These are phyloP conservation scores for Ephydatia muelleri DNA, from an alignment of 37 sponge, comb jelly and placozoan species.

Conservation along the genomic window DNA sequence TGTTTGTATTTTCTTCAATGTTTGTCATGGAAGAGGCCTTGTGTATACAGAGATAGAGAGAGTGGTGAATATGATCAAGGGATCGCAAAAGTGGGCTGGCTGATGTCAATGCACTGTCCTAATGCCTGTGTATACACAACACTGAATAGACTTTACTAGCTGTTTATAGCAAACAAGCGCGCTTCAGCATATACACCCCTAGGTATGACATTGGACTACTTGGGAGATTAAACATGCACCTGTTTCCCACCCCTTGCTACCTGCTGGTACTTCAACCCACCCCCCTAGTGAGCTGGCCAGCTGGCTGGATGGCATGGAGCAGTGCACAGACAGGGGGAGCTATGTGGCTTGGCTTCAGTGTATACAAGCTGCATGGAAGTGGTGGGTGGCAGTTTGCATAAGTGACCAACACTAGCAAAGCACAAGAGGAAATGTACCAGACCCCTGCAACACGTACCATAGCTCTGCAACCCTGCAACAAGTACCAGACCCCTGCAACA, in stretches of 20 bases:
- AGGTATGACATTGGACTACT: background rate
- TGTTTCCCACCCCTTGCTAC: background rate
- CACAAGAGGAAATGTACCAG: background rate
- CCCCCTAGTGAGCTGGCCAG: background rate
- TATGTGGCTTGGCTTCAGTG: no score
- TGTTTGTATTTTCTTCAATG: no score
- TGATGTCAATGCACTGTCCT: no score
- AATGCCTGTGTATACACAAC: background rate
- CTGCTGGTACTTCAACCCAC: background rate
- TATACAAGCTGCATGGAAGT: background rate
- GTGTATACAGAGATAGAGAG: background rate
- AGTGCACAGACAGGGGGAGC: background rate
- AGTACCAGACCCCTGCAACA: background rate
- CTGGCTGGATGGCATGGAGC: background rate
- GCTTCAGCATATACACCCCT: background rate
- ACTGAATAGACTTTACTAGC: background rate
- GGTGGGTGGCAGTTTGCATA: background rate
- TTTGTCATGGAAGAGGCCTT: no score
- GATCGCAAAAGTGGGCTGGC: background rate
- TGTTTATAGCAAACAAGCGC: background rate
- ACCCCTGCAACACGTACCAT: background rate
- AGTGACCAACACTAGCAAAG: background rate
- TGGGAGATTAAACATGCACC: background rate
- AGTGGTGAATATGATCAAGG: background rate
- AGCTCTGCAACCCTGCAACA: background rate